Percentiles rank a stretch among this genome's conserved stretches.
Evolutionary conservation across 2,797 vertebrate genomes (phyloP).

Genomic region (Brachyrhaphis roseni): DNA sequence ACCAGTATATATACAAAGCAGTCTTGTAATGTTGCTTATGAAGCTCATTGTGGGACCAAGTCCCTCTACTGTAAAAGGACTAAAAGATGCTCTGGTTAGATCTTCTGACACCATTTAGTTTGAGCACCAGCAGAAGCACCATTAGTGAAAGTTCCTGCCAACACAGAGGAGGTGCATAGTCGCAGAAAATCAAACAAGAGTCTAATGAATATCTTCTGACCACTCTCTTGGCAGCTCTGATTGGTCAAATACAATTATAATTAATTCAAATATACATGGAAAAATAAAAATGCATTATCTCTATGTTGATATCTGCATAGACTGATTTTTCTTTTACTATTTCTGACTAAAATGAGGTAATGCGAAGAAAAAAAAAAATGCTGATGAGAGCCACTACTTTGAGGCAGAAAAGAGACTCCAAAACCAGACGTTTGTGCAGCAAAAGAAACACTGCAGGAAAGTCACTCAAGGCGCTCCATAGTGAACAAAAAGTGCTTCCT

Average conservation of each 20-base stretch:
- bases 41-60: slow-evolving; percentile 51
- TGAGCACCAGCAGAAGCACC: slow-evolving; percentile 85
- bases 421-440: slow-evolving; percentile 73
- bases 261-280: slow-evolving; percentile 48
- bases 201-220: slow-evolving; percentile 55
- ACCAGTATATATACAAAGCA: slow-evolving; percentile 71
- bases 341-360: slow-evolving; percentile 76
- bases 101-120: slow-evolving; percentile 72
- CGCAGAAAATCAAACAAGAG: slow-evolving; percentile 63
- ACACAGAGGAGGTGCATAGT: slow-evolving; percentile 79
- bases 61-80: slow-evolving; percentile 64
- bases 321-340: slow-evolving; percentile 61
- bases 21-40: slow-evolving; percentile 57
- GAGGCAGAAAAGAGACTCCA: slow-evolving; percentile 48
- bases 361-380: slow-evolving; percentile 57
- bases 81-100: slow-evolving; percentile 64
- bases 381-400: slow-evolving; percentile 51
- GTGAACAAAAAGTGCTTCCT: slow-evolving; percentile 47
- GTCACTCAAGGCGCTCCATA: slow-evolving; percentile 41
- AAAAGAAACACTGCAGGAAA: slow-evolving; percentile 57
- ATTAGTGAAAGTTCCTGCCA: slow-evolving; percentile 77
- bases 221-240: slow-evolving; percentile 76
- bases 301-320: slow-evolving; percentile 77
- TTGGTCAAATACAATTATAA: slow-evolving; percentile 81
- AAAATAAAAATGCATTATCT: slow-evolving; percentile 57